A percentile compares a stretch with the other conserved stretches of the same genome.
Conservation (phyloP, 2,113 vertebrate species). For the Hyaena hyaena region DNA sequence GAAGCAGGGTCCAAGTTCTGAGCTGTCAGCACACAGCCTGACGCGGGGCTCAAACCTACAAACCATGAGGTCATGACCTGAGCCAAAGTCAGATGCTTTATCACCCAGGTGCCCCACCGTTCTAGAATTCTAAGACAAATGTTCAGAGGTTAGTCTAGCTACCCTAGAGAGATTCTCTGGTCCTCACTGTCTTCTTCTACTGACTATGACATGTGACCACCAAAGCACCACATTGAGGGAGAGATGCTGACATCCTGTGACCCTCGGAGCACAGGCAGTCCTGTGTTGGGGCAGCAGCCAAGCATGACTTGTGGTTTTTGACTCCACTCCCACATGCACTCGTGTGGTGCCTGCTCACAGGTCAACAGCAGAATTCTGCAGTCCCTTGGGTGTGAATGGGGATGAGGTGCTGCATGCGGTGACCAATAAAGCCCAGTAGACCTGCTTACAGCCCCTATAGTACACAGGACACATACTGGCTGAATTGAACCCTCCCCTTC, state of each 20-base stretch:
- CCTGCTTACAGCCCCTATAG: not conserved
- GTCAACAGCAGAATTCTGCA: not conserved
- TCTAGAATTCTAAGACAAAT: not conserved
- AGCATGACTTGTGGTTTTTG: not conserved
- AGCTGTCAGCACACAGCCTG: too few relatives aligned
- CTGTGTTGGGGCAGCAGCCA: not conserved
- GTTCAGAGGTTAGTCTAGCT: not conserved
- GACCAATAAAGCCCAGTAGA: not conserved
- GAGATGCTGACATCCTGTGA: not conserved
- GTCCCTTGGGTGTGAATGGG: not conserved
- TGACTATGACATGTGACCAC: not conserved
- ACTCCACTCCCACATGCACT: not conserved
- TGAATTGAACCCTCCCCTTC: too few relatives aligned
- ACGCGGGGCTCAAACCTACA: too few relatives aligned
- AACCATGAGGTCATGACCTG: too few relatives aligned
- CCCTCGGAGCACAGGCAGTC: not conserved
- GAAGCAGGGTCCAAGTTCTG: too few relatives aligned
- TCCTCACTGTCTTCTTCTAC: not conserved
- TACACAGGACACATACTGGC: not conserved
- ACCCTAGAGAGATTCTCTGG: not conserved
- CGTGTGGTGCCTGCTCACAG: not conserved
- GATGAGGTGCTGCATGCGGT: too few relatives aligned
- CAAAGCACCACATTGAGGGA: not conserved
- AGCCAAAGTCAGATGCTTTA: too few relatives aligned
- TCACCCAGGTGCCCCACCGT: too few relatives aligned